Conservation (phyloP, 2,113 vertebrate genomes). For the Spermophilus dauricus region DNA sequence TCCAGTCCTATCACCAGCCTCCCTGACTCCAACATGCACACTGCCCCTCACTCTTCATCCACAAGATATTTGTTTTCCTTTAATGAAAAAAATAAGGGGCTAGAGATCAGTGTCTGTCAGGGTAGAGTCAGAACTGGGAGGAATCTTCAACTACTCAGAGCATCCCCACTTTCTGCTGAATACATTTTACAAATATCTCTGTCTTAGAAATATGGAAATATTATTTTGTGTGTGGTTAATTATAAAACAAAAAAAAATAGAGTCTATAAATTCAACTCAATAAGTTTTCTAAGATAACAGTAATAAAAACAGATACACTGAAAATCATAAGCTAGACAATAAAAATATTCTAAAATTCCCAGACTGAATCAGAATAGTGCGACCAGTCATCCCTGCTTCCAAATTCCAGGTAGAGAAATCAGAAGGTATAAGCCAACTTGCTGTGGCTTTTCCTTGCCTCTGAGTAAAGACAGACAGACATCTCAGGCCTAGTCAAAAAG, state of each 20-base stretch:
- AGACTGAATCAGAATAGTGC: background rate
- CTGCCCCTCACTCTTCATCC: background rate
- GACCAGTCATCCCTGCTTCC: background rate
- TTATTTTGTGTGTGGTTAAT: background rate
- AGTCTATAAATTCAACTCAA: background rate
- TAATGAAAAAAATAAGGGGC: background rate
- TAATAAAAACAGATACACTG: background rate
- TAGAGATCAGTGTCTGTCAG: background rate
- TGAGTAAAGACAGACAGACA: background rate
- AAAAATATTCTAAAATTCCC: background rate
- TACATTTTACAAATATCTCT: background rate
- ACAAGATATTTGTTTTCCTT: background rate
- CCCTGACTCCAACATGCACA: background rate
- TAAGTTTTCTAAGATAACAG: conserved; percentile 13
- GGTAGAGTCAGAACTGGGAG: background rate
- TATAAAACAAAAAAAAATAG: conserved; percentile 21
- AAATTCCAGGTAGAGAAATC: background rate
- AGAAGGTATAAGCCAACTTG: background rate
- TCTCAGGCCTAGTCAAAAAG: background rate
- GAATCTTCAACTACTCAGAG: background rate
- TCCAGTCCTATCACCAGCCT: background rate
- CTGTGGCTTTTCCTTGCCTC: background rate
- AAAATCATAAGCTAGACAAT: background rate
- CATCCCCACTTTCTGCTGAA: background rate
- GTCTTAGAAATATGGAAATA: background rate